phyloP scores from a whole-genome alignment of 1,140 invertebrate genomes.

The Neocloeon triangulifer region DNA sequence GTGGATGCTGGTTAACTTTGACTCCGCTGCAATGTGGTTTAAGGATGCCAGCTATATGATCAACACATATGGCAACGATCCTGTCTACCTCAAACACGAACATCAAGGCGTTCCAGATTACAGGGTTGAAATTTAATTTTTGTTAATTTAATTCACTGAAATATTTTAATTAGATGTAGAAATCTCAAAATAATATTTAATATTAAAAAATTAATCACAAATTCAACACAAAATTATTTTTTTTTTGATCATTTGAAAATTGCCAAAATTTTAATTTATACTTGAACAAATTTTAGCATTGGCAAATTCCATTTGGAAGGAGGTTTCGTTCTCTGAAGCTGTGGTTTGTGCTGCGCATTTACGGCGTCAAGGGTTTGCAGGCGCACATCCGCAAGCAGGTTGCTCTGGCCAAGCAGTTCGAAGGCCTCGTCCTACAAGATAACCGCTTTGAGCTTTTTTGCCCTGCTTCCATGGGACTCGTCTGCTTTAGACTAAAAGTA shows the following conservation, averaged over 20 bases:
- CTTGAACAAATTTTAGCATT: conserved; percentile 44
- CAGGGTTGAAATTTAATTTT: no score
- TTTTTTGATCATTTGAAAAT: no score
- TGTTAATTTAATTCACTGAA: no score
- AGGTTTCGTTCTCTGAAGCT: conserved; percentile 81
- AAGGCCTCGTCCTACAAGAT: conserved; percentile 39
- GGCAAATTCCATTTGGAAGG: conserved; percentile 80
- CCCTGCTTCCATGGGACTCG: conserved; percentile 51
- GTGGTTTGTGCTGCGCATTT: conserved; percentile 76
- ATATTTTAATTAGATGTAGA: no score
- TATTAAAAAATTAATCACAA: no score
- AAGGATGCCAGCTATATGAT: conserved; percentile 79
- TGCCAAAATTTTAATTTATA: no score
- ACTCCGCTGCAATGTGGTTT: conserved; percentile 74
- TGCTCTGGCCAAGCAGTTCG: conserved; percentile 51
- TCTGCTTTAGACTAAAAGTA: conserved; percentile 70
- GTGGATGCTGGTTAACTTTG: conserved; percentile 79
- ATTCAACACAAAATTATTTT: no score
- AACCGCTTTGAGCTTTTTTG: conserved; percentile 53
- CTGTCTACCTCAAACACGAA: conserved; percentile 78
- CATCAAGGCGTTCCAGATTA: conserved; percentile 83
- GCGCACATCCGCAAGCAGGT: conserved; percentile 56
- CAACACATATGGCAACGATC: conserved; percentile 90
- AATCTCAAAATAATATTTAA: no score
- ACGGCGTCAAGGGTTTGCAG: conserved; percentile 60